Base-by-base conservation (phyloP, 2,113 vertebrate genomes). In the Axis porcinus region DNA sequence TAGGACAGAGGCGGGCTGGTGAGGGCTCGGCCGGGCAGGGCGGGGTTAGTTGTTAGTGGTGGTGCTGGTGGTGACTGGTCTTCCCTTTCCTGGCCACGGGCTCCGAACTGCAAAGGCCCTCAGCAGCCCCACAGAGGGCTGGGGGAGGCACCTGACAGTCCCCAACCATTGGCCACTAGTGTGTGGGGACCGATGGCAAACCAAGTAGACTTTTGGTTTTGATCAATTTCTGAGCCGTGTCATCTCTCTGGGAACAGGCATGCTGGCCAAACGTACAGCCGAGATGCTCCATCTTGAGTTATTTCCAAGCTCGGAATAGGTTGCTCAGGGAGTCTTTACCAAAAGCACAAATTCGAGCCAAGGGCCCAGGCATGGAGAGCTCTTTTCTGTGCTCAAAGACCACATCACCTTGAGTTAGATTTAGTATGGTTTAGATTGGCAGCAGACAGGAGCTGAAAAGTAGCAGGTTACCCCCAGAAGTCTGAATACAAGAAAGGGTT, bases 1-100 rank as follows among this genome's bases (percentile, higher is more conserved):
- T 99, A 60, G 98, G 97, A 98, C 79, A 98, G 74, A 98, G 58
- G 98, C 92, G 89, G 96, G 98, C 97, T 94, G 90, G 97, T 98
- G 90, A 98, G 98, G 96, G 67, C 91, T 64, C 50, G 45, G 70
- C 88, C 58, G 1, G 43, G 92, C 67, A 36, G 58, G 43, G 70
- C 58, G 12, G 10, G 96, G 98, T 98, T 98, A 98, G 97, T 96
- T 28, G 96, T 98, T 98, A 98, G 98, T 96, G 96, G 54, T 67
- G 78, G 67, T 11, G 91, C 85, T 4, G 55, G 57, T 5, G 64
- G 93, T 70, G 58, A 62, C 84, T 0, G 54, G 88, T 81, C 95
- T 96, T 96, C 86, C 94, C 89, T 96, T 55, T 28, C 96, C 92
- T 89, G 15, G 67, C 23, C 84, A 93, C 36, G 3, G 88, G 83